Evolutionary conservation across 2,888 invertebrate species (phyloP).

Genomic region (Temnothorax unifasciatus): DNA sequence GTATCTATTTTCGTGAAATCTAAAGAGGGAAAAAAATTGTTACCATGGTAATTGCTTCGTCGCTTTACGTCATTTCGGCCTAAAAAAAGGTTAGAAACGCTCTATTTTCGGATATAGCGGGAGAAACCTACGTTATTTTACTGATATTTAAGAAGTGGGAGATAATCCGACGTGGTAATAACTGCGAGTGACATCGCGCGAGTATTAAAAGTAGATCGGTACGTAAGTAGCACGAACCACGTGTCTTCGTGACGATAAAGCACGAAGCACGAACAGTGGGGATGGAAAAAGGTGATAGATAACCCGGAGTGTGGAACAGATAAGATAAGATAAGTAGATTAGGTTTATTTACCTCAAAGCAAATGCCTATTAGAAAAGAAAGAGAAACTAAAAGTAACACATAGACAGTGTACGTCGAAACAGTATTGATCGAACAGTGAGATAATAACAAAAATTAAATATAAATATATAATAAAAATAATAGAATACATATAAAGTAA

Average conservation of each 20-base stretch:
- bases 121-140: background rate
- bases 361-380: background rate
- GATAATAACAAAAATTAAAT: background rate
- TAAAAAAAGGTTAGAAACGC: too few relatives aligned
- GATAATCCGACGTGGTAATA: background rate
- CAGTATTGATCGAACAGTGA: background rate
- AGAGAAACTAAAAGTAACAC: background rate
- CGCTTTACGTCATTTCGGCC: too few relatives aligned
- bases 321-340: constrained; percentile 42
- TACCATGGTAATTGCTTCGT: too few relatives aligned
- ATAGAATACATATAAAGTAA: too few relatives aligned
- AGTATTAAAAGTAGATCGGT: constrained; percentile 47
- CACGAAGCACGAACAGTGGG: background rate
- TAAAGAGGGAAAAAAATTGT: too few relatives aligned
- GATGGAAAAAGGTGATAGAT: constrained; percentile 21
- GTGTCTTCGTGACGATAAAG: constrained; percentile 41
- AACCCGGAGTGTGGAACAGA: constrained; percentile 5
- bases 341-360: constrained; percentile 24
- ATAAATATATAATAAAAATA: background rate
- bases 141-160: background rate
- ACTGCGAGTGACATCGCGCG: background rate
- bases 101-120: too few relatives aligned
- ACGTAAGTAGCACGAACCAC: constrained; percentile 48
- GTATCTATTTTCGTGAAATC: too few relatives aligned
- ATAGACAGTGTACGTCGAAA: background rate